These are phyloP conservation scores for Scaptomyza parva DNA, from an alignment of 2,888 invertebrate species.

Conservation along the genomic window DNA sequence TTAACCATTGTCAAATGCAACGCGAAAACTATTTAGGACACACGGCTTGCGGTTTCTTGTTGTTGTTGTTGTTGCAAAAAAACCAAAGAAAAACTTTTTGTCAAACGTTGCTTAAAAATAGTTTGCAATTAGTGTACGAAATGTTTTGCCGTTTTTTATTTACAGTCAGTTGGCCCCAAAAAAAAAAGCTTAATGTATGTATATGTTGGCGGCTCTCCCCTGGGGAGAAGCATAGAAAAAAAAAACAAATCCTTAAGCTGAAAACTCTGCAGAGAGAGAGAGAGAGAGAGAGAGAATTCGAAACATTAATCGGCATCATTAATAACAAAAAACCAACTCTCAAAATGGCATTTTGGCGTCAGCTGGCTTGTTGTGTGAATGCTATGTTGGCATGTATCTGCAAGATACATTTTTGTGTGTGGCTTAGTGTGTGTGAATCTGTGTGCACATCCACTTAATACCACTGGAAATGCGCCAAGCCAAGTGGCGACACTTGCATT, in stretches of 20 bases:
- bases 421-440: too few species aligned
- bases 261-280: neutral
- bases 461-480: conserved; percentile 68
- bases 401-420: conserved; percentile 38
- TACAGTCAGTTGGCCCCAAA: conserved; percentile 4
- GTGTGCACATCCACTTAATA: conserved; percentile 39
- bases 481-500: conserved; percentile 65
- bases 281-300: conserved; percentile 11
- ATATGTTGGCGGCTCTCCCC: neutral
- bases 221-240: conserved; percentile 4
- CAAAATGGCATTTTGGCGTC: conserved; percentile 48
- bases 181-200: neutral
- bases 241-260: conserved; percentile 11
- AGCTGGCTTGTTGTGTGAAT: conserved; percentile 1
- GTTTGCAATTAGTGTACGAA: conserved; percentile 49
- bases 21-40: conserved; percentile 44
- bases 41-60: conserved; percentile 6
- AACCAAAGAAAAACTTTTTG: conserved; percentile 14
- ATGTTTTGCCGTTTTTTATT: conserved; percentile 19
- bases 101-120: conserved; percentile 39
- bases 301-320: conserved; percentile 61
- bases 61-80: neutral
- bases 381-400: conserved; percentile 7
- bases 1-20: conserved; percentile 38
- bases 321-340: conserved; percentile 62